These are phyloP conservation scores for Lagopus muta DNA, from an alignment of 2,113 vertebrate species.

Conservation along the genomic window DNA sequence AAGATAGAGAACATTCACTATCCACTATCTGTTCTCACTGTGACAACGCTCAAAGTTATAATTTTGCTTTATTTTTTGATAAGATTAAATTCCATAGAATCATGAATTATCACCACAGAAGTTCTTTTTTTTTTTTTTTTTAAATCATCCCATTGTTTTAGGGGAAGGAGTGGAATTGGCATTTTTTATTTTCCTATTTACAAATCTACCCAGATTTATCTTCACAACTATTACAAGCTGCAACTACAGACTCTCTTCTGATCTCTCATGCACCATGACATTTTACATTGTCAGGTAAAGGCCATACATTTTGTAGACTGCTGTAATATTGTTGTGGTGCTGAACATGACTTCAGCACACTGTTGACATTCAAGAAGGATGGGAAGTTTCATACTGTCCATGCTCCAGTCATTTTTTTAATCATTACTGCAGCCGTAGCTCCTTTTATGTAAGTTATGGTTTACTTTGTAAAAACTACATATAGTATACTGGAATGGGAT, in stretches of 20 bases:
- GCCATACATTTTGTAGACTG: not conserved
- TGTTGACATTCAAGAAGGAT: constrained; percentile 38
- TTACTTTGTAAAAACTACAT: constrained; percentile 23
- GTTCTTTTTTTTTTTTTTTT: not conserved
- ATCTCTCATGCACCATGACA: not conserved
- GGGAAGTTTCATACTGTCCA: not conserved
- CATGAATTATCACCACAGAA: not conserved
- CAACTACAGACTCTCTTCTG: not conserved
- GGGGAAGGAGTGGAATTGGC: rapidly evolving
- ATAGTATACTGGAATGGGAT: not conserved
- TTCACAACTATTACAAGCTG: not conserved
- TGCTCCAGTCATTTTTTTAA: constrained; percentile 31
- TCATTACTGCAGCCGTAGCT: constrained; percentile 20
- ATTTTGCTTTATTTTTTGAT: not conserved
- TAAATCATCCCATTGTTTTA: not conserved
- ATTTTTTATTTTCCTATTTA: not conserved
- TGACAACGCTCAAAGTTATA: not conserved
- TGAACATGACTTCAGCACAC: not conserved
- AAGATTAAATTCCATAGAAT: not conserved
- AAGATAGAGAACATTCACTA: not conserved
- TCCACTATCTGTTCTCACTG: not conserved
- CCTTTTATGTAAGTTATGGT: not conserved
- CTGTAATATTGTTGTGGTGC: constrained; percentile 8
- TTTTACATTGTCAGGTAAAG: constrained; percentile 9
- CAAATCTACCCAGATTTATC: not conserved